Base-by-base conservation (phyloP, 2,113 vertebrate species). In the Myodes glareolus region DNA sequence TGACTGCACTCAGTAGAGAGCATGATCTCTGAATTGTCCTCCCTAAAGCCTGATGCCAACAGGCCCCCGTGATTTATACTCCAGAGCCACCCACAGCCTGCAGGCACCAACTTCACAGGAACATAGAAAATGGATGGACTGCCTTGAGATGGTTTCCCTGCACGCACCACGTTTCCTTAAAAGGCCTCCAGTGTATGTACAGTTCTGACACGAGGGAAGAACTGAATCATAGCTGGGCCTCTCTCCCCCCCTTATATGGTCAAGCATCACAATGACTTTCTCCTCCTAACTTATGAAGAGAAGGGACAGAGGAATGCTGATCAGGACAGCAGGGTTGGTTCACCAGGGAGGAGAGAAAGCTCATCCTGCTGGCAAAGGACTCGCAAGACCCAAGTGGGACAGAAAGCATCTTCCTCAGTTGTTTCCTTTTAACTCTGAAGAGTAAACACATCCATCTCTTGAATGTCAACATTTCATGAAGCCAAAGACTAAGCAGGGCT, bases 201-300 rank as follows among this genome's bases (percentile, higher is more conserved):
- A 90, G 78, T 67, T 47, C 92, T 97, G 96, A 95, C 92, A 97
- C 0, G 31, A 93, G 88, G 98, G 97, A 88, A 98, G 92, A 97
- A 96, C 97, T 97, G 94, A 98, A 95, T 95, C 97, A 96, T 72
- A 75, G 97, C 77, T 75, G 78, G 73, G 93, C 92, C 88, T 14
- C 70, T 96, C 96, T 91, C 63, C 68, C 96, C 98, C 81, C 98
- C 98, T 98, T 98, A 98, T 98, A 98, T 95, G 98, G 99, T 97
- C 97, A 99, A 97, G 98, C 97, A 96, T 98, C 97, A 98, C 94
- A 97, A 97, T 50, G 94, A 96, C 96, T 97, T 72, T 67, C 92
- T 93, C 97, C 52, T 96, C 95, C 97, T 95, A 98, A 98, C 98
- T 98, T 98, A 99, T 97, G 98, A 97, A 97, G 96, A 78, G 55